Conservation (phyloP, 2,797 vertebrate genomes). For the Phrynocephalus forsythii region DNA sequence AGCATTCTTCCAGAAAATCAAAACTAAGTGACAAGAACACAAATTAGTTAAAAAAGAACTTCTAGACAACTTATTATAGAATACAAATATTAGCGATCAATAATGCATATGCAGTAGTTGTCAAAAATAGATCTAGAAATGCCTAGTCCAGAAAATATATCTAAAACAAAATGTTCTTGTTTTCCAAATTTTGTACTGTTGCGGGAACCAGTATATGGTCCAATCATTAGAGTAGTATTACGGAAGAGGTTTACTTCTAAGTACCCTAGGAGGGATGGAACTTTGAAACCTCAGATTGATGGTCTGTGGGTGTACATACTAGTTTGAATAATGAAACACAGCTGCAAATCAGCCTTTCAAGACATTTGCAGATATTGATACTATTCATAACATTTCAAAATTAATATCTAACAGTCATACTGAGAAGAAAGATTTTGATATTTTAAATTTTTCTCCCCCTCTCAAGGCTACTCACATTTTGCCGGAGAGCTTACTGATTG, state of each 20-base stretch:
- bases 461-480: conserved; percentile 85
- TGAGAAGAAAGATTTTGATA: not conserved
- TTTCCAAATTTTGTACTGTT: not conserved
- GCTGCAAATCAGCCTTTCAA: not conserved
- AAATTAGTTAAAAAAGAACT: not conserved
- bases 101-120: not conserved
- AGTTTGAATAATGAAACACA: not conserved
- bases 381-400: not conserved
- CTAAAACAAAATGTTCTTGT: not conserved
- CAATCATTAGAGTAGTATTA: not conserved
- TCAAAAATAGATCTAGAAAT: not conserved
- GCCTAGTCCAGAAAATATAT: not conserved
- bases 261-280: not conserved
- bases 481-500: conserved; percentile 83
- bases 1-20: not conserved
- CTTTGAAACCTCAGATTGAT: not conserved
- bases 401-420: conserved; percentile 13
- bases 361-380: not conserved
- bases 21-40: not conserved
- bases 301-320: not conserved
- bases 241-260: not conserved
- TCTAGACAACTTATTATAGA: not conserved
- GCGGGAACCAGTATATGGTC: no score
- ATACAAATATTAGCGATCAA: not conserved
- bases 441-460: conserved; percentile 19